Evolutionary conservation across 2,888 invertebrate genomes (phyloP), one percentile per base, ranked within the genome.

Genomic region (Oxyscelio sp.): DNA sequence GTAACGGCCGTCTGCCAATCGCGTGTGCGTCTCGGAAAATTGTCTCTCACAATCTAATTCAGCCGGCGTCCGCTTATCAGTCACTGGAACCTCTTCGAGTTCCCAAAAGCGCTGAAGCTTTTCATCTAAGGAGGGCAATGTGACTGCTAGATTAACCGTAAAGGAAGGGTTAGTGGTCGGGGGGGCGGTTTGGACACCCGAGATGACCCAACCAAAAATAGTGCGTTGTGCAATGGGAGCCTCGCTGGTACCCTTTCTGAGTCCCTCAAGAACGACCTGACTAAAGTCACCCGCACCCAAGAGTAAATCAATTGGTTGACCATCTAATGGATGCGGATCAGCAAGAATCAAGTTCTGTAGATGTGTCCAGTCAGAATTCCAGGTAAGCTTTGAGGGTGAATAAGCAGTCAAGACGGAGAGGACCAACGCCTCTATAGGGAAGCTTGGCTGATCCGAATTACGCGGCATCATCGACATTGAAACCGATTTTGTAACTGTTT

Each of bases 231-330:
- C 65, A 31, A 50, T 31, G 0, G 27, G 21, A 1, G 31, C 50
- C 6, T 4, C 4, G 11, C 8, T 6, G 2, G 6, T 11, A 15
- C 27, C 50, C n/a, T 22, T 27, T 8, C 8, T 34, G 2, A 31
- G 5, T 0, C 50, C 50, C 24, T 13, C 31, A 2, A 19, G 27
- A 22, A 65, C 4, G 4, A 65, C 3, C 2, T 19, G 9, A 48
- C 45, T 11, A 8, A 63, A n/a, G 6, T 45, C 65, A 17, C 65
- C 65, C 1, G n/a, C 65, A 9, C 65, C 50, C 8, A 65, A n/a
- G 6, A 65, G 9, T 2, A 27, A 50, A 24, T 65, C 65, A n/a
- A 65, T 50, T 1, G 48, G 61, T 2, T 8, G 3, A 0, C 31
- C 34, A 21, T 34, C 40, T 1, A 15, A 1, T 6, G 54, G 43